phyloP scores from a whole-genome alignment of 2,113 vertebrate genomes.

The Prionailurus viverrinus region DNA sequence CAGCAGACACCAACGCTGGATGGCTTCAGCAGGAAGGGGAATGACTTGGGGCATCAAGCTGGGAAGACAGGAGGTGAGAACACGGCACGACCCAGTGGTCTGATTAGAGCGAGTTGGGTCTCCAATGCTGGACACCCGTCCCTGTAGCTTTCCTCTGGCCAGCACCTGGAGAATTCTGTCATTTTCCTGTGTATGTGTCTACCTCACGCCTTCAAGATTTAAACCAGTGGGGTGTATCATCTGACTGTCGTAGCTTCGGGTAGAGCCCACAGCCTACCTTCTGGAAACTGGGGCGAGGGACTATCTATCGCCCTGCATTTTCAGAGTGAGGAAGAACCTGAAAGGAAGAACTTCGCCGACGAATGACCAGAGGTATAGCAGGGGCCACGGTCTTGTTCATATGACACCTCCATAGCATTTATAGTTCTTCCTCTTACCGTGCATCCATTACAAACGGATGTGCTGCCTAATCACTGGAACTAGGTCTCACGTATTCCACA shows the following conservation, averaged over 20 bases:
- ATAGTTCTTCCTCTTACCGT: neutral
- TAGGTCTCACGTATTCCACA: neutral
- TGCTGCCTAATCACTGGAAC: neutral
- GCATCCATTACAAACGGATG: neutral
- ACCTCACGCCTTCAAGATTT: neutral
- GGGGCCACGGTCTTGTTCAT: neutral
- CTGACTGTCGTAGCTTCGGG: neutral
- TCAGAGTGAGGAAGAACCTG: neutral
- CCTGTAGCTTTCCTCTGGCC: neutral
- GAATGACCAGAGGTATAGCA: neutral
- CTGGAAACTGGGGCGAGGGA: neutral
- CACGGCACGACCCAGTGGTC: neutral
- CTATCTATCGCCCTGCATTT: neutral
- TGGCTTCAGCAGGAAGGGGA: neutral
- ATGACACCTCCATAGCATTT: neutral
- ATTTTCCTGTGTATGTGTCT: neutral
- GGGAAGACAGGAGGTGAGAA: neutral
- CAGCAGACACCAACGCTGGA: neutral
- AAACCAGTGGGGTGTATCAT: neutral
- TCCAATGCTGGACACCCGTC: neutral
- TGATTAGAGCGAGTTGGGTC: neutral
- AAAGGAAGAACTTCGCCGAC: neutral
- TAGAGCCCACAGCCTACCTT: neutral
- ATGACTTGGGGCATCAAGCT: neutral
- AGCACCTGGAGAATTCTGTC: neutral